Conservation (phyloP, 1,140 invertebrate genomes). For the Drosophila subobscura region DNA sequence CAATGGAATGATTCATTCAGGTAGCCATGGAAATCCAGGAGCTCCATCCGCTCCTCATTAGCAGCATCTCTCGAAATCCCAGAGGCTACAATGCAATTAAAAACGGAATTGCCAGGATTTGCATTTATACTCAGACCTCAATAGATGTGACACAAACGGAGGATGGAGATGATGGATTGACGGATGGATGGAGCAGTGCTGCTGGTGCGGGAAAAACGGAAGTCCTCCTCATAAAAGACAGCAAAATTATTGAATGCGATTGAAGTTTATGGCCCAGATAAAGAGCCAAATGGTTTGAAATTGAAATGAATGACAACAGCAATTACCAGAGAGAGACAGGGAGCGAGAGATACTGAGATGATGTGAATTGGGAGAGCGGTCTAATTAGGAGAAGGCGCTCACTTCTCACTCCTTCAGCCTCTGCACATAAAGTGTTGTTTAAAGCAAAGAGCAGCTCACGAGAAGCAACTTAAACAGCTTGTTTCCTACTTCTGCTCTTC, state of each 20-base stretch:
- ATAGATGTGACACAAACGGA: too few species aligned
- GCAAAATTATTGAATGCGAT: conserved; percentile 35
- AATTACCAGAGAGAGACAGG: background rate
- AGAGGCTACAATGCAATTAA: conserved; percentile 62
- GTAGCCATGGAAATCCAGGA: conserved; percentile 17
- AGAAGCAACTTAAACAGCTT: background rate
- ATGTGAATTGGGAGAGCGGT: conserved; percentile 1
- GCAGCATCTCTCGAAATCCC: conserved; percentile 13
- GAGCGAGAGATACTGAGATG: background rate
- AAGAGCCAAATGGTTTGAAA: conserved; percentile 12
- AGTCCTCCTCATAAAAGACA: conserved; percentile 34
- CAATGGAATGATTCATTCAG: conserved; percentile 34
- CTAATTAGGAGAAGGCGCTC: conserved; percentile 4
- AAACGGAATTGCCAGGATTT: conserved; percentile 58
- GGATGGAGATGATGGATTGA: too few species aligned
- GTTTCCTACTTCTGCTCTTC: too few species aligned
- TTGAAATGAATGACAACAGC: conserved; percentile 7
- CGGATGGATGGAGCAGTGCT: background rate
- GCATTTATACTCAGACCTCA: conserved; percentile 37
- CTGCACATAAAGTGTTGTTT: background rate
- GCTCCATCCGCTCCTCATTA: conserved; percentile 33
- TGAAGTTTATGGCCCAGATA: conserved; percentile 22
- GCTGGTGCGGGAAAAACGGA: conserved; percentile 1
- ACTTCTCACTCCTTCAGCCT: too few species aligned
- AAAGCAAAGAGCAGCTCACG: background rate